phyloP scores from a whole-genome alignment of 2,797 vertebrate species.

The Macrochelys suwanniensis region DNA sequence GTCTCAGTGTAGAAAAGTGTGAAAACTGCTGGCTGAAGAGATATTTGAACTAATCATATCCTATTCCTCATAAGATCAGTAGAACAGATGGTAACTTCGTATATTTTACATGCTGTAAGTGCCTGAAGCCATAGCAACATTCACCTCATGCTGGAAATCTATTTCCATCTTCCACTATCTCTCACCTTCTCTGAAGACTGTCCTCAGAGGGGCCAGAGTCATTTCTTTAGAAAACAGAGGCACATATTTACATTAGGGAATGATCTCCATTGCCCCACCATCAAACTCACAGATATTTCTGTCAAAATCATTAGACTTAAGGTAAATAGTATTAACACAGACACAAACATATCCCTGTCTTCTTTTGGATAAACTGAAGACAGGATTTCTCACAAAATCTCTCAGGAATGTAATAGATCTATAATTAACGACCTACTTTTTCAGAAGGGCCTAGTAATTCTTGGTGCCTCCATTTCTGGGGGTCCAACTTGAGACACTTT shows the following conservation, averaged over 20 bases:
- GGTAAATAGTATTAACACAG: background rate
- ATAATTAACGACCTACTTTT: background rate
- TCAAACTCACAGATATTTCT: background rate
- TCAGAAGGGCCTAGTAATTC: background rate
- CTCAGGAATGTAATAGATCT: background rate
- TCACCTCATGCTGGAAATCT: conserved; percentile 47
- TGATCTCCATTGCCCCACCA: background rate
- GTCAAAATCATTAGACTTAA: background rate
- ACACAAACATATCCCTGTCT: fast-evolving
- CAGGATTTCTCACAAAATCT: background rate
- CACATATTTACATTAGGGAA: background rate
- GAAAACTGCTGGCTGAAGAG: background rate
- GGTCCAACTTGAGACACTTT: background rate
- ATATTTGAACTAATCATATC: conserved; percentile 45
- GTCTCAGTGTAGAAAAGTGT: background rate
- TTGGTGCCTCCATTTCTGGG: background rate
- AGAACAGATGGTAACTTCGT: conserved; percentile 49
- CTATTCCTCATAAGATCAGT: conserved; percentile 48
- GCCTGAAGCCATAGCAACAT: conserved; percentile 64
- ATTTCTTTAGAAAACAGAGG: background rate
- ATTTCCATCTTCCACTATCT: conserved; percentile 51
- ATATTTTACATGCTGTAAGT: conserved; percentile 38
- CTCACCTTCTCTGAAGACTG: conserved; percentile 47
- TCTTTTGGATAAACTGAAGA: background rate
- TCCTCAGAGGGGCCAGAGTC: conserved; percentile 11